Conservation (phyloP, 53 echinoderm and acorn worm species). For the Actinopyga echinites region DNA sequence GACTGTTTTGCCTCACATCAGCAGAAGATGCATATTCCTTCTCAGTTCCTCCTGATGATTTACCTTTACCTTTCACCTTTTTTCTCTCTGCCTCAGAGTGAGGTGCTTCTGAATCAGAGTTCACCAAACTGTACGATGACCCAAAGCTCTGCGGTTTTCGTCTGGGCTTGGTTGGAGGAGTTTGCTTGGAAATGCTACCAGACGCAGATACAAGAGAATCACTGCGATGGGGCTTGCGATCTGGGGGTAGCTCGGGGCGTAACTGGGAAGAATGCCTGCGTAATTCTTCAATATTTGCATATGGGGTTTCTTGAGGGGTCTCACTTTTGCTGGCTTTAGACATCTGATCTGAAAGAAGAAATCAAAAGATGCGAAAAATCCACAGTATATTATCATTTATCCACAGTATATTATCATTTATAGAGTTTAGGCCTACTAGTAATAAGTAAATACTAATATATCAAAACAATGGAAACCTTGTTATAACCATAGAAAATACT, state of each 20-base stretch:
- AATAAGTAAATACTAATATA: too few species aligned
- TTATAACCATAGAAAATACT: too few species aligned
- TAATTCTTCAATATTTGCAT: conserved; percentile 29
- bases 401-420: too few species aligned
- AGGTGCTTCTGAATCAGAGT: conserved; percentile 26
- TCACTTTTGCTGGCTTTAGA: neutral
- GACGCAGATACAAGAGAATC: conserved; percentile 20
- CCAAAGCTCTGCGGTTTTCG: conserved; percentile 87
- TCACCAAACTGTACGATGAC: conserved; percentile 74
- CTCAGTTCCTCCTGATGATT: too few species aligned
- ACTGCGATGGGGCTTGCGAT: conserved; percentile 33
- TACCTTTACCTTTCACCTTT: too few species aligned
- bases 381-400: too few species aligned
- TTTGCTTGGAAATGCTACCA: conserved; percentile 50
- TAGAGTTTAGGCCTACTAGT: too few species aligned
- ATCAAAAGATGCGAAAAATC: neutral
- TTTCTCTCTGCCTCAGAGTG: neutral
- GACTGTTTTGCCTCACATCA: too few species aligned
- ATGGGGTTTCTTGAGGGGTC: neutral
- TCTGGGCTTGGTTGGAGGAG: conserved; percentile 73
- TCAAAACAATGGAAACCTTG: too few species aligned
- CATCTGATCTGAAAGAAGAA: neutral
- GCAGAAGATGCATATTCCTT: too few species aligned
- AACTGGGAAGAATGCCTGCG: neutral
- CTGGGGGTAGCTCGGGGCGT: conserved; percentile 31